These are phyloP conservation scores for Andinoacara biseriatus DNA, from an alignment of 2,113 vertebrate species.

Conservation along the genomic window DNA sequence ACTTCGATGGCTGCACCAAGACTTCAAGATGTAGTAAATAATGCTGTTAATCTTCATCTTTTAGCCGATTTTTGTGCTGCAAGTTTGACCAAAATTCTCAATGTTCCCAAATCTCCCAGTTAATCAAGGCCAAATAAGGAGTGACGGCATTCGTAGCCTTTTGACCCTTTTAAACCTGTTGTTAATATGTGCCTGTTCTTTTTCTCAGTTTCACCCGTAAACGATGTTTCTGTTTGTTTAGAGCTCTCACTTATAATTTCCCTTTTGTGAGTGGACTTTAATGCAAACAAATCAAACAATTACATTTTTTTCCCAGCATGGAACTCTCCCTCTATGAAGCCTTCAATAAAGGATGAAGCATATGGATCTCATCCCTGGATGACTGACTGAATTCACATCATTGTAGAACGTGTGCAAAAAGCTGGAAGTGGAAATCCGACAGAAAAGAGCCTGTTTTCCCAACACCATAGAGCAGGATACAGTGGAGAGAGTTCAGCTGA, in stretches of 20 bases:
- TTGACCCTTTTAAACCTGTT: no score
- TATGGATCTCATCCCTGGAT: not conserved
- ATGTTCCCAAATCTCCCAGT: no score
- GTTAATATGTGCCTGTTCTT: not conserved
- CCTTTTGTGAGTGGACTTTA: slow-evolving; percentile 4
- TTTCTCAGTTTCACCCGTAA: not conserved
- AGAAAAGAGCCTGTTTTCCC: slow-evolving; percentile 54
- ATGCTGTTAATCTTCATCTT: not conserved
- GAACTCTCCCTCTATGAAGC: not conserved
- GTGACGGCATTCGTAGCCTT: no score
- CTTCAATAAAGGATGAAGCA: not conserved
- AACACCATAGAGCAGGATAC: not conserved
- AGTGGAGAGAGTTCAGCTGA: not conserved
- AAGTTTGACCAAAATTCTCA: no score
- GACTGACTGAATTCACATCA: slow-evolving; percentile 13
- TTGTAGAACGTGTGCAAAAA: slow-evolving; percentile 30
- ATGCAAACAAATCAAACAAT: not conserved
- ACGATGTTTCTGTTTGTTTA: not conserved
- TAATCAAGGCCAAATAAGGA: no score
- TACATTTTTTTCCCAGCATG: not conserved
- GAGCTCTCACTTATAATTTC: not conserved
- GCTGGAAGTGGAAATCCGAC: slow-evolving; percentile 39
- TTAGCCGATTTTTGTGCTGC: no score
- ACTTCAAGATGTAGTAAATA: not conserved
- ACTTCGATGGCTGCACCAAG: not conserved